Evolutionary conservation across 2,888 invertebrate species (phyloP).

Genomic region (Achlya flavicornis): DNA sequence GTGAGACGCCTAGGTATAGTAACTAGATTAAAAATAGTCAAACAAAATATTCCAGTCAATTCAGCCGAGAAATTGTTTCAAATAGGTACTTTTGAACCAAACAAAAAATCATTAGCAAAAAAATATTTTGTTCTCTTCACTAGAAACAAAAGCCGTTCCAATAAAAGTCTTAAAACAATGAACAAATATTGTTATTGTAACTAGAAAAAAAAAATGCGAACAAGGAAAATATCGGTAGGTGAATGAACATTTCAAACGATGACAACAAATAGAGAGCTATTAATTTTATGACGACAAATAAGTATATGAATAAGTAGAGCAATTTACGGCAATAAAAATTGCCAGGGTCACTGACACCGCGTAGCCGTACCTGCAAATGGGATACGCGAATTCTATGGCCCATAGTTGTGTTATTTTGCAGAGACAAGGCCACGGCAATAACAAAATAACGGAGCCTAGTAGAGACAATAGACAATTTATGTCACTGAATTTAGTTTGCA

Average conservation of each 20-base stretch:
- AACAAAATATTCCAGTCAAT: no score
- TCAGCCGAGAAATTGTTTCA: no score
- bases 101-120: no score
- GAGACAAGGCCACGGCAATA: slow-evolving; percentile 24
- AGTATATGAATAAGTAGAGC: slow-evolving; percentile 41
- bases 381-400: slow-evolving; percentile 15
- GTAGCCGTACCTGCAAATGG: slow-evolving; percentile 19
- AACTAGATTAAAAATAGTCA: no score
- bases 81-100: no score
- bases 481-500: slow-evolving; percentile 39
- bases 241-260: not conserved
- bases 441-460: slow-evolving; percentile 36
- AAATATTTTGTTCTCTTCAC: no score
- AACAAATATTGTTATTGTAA: not conserved
- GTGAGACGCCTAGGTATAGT: no score
- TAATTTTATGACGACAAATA: slow-evolving; percentile 27
- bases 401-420: not conserved
- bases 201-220: not conserved
- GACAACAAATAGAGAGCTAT: not conserved
- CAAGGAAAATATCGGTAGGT: not conserved
- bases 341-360: slow-evolving; percentile 20
- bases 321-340: slow-evolving; percentile 44
- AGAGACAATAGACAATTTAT: slow-evolving; percentile 38
- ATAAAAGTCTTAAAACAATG: not conserved
- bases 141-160: no score